Evolutionary conservation across 2,888 invertebrate species (phyloP).

Genomic region (Leucoma salicis): DNA sequence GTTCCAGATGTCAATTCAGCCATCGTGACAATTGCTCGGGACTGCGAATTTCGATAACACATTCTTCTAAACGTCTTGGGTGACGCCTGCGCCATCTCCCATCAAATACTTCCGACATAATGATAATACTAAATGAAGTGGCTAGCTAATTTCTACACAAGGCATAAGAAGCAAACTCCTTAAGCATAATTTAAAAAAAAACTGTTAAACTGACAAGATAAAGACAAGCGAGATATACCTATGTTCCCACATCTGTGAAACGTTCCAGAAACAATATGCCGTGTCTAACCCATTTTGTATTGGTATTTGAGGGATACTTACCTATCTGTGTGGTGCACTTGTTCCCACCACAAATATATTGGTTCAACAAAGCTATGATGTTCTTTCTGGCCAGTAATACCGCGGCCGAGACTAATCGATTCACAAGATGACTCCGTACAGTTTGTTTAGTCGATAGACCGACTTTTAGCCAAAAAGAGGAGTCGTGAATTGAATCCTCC

Average conservation of each 20-base stretch:
- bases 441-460: conserved; percentile 72
- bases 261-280: conserved; percentile 2
- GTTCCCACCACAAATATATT: conserved; percentile 40
- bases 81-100: too few species aligned
- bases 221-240: too few species aligned
- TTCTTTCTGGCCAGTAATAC: conserved; percentile 36
- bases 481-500: conserved; percentile 73
- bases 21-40: too few species aligned
- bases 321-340: conserved; percentile 15
- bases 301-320: conserved; percentile 18
- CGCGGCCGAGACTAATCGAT: conserved; percentile 67
- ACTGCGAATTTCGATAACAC: too few species aligned
- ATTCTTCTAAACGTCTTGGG: too few species aligned
- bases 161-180: too few species aligned
- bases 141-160: too few species aligned
- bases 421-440: conserved; percentile 54
- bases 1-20: too few species aligned
- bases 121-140: too few species aligned
- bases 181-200: too few species aligned
- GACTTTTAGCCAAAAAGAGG: conserved; percentile 70
- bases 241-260: conserved; percentile 8
- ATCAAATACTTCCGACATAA: too few species aligned
- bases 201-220: too few species aligned
- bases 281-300: conserved; percentile 20
- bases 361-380: conserved; percentile 41